Conservation (phyloP, 2,113 vertebrate species). For the Calidris pugnax region DNA sequence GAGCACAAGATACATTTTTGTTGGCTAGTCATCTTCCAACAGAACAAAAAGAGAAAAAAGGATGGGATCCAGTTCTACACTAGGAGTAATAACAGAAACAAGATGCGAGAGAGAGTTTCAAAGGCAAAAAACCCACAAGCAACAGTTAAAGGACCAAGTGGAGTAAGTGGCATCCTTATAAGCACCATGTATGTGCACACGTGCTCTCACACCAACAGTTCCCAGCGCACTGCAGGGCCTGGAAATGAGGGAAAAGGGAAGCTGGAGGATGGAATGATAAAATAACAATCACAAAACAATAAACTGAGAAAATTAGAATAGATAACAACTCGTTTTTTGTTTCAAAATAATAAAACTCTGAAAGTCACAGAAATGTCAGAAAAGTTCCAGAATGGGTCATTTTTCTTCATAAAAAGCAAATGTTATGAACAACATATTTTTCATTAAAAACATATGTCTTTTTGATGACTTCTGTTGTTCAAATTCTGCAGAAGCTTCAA, state of each 20-base stretch:
- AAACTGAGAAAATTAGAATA: background rate
- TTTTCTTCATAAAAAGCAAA: background rate
- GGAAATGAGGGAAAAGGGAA: background rate
- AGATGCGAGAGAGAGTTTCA: background rate
- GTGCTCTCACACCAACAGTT: background rate
- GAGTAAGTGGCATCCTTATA: background rate
- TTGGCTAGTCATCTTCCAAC: background rate
- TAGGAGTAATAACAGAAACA: background rate
- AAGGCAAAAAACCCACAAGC: background rate
- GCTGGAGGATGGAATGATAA: background rate
- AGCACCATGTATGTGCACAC: accelerated
- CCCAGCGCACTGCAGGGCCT: accelerated
- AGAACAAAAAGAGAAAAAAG: background rate
- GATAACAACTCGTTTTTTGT: background rate
- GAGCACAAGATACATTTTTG: background rate
- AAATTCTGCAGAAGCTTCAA: conserved; percentile 10
- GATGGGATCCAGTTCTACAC: background rate
- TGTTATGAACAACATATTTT: background rate
- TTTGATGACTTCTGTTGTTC: background rate
- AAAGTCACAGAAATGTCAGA: background rate
- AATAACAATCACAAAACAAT: background rate
- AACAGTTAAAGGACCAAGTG: background rate
- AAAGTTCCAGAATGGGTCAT: background rate
- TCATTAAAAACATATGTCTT: background rate
- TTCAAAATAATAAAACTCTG: background rate